Conservation (phyloP, 2,797 vertebrate species). For the Hyperoplus lanceolatus region DNA sequence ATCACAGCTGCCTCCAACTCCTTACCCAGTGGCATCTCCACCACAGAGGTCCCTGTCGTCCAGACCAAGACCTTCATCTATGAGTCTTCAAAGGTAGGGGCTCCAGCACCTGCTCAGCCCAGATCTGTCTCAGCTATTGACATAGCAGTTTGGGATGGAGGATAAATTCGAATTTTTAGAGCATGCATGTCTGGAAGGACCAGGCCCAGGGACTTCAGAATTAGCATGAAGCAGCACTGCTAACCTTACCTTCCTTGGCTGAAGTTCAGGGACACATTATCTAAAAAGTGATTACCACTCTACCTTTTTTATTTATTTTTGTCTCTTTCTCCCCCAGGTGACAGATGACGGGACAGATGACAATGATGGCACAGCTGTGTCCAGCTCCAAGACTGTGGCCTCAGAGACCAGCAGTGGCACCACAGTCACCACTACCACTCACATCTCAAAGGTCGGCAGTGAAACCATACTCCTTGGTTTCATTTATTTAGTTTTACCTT, state of each 20-base stretch:
- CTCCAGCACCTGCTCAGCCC: conserved; percentile 66
- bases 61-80: conserved; percentile 95
- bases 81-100: conserved; percentile 92
- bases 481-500: not conserved
- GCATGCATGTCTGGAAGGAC: conserved; percentile 44
- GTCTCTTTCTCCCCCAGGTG: conserved; percentile 53
- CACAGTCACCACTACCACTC: conserved; percentile 90
- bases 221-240: conserved; percentile 29
- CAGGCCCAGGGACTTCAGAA: conserved; percentile 40
- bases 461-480: not conserved
- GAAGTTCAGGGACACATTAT: conserved; percentile 10
- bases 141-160: conserved; percentile 17
- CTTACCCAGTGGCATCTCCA: conserved; percentile 90
- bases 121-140: conserved; percentile 47
- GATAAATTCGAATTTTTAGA: conserved; percentile 2
- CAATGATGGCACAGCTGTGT: conserved; percentile 86
- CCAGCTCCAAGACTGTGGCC: conserved; percentile 89
- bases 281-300: conserved; percentile 3
- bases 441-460: conserved; percentile 91
- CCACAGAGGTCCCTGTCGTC: conserved; percentile 93
- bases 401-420: conserved; percentile 91
- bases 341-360: conserved; percentile 84
- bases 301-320: conserved; percentile 7
- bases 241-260: not conserved
- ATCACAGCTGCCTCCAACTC: conserved; percentile 89